These are phyloP conservation scores for Nasonia giraulti DNA, from an alignment of 1,140 invertebrate species.

Conservation along the genomic window DNA sequence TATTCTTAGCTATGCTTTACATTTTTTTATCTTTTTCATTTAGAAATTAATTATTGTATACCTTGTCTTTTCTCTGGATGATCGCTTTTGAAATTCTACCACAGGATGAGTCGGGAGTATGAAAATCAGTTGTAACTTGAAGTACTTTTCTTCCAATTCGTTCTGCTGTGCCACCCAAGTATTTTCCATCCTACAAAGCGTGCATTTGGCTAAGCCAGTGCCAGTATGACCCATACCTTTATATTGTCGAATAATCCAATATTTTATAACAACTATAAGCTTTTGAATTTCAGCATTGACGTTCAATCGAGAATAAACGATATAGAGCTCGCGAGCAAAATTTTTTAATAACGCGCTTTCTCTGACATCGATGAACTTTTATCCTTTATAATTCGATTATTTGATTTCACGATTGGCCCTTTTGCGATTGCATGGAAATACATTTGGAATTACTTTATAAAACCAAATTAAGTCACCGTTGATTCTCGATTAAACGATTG, in stretches of 20 bases:
- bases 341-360: not conserved
- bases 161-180: not conserved
- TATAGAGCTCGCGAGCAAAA: not conserved
- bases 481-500: conserved; percentile 33
- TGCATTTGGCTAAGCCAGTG: not conserved
- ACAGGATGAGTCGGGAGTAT: no score
- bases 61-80: no score
- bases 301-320: conserved; percentile 27
- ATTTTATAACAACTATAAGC: not conserved
- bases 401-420: not conserved
- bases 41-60: not conserved
- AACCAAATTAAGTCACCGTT: not conserved
- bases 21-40: not conserved
- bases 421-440: not conserved
- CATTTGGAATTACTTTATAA: not conserved
- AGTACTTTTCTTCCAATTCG: no score
- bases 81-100: no score
- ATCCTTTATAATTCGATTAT: not conserved
- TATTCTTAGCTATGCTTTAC: conserved; percentile 57
- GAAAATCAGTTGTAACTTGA: no score
- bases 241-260: not conserved
- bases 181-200: not conserved
- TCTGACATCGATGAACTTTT: not conserved
- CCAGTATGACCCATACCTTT: not conserved
- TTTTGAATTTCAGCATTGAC: conserved; percentile 21